A percentile compares a stretch with the other conserved stretches of the same genome.
phyloP scores from a whole-genome alignment of 2,797 vertebrate genomes.

The Argya squamiceps region DNA sequence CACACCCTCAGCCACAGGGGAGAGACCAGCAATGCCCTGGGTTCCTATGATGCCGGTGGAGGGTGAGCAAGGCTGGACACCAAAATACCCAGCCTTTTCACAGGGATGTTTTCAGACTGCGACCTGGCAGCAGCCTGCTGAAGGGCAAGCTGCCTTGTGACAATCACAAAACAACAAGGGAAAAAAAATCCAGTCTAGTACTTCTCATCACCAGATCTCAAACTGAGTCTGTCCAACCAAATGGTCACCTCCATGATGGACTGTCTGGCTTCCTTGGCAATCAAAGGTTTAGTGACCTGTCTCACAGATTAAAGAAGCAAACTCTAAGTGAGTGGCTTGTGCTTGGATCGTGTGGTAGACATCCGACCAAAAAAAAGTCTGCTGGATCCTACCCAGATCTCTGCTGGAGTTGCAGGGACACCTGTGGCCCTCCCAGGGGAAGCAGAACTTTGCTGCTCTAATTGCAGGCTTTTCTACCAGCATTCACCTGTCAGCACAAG shows the following conservation, averaged over 20 bases:
- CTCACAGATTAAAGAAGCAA: neutral
- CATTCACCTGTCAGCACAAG: conserved; percentile 20
- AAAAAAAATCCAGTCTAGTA: neutral
- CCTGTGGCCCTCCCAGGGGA: neutral
- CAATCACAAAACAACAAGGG: neutral
- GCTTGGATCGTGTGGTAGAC: neutral
- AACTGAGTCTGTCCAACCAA: neutral
- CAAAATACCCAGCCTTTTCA: neutral
- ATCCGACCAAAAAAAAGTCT: neutral
- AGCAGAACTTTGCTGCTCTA: neutral
- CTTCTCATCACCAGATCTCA: neutral
- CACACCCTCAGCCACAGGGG: fast-evolving
- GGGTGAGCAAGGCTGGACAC: neutral
- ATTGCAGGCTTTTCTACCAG: neutral
- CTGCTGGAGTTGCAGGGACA: neutral
- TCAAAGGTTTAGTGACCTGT: neutral
- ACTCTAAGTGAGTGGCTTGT: neutral
- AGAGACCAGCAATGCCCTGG: neutral
- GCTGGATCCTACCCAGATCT: conserved; percentile 31
- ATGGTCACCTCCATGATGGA: neutral
- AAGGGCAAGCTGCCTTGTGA: neutral
- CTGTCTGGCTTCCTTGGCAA: neutral
- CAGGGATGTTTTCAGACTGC: neutral
- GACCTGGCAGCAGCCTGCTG: neutral
- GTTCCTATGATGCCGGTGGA: fast-evolving